A percentile compares a stretch with the other conserved stretches of the same genome.
These are phyloP conservation scores for Falco cherrug DNA, from an alignment of 2,797 vertebrate genomes.

Conservation along the genomic window DNA sequence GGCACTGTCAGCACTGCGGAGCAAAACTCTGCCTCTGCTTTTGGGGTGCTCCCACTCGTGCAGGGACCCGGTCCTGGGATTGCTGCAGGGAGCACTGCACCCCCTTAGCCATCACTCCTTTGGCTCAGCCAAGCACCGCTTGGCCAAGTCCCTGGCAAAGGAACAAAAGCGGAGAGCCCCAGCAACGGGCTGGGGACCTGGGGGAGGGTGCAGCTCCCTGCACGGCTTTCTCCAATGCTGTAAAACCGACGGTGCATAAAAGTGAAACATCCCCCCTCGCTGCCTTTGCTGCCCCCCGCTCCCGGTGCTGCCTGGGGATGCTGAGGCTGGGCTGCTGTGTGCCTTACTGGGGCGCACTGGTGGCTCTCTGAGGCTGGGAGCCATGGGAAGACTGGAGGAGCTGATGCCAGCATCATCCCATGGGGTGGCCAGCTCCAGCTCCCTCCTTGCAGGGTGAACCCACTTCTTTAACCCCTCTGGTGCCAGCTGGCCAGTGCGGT, in stretches of 20 bases:
- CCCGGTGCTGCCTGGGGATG: accelerated
- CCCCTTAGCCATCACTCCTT: not conserved
- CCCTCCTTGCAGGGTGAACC: not conserved
- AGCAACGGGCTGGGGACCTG: not conserved
- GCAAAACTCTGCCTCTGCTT: not conserved
- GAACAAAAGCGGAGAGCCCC: slow-evolving; percentile 48
- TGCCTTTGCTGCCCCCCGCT: not conserved
- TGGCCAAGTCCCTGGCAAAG: slow-evolving; percentile 7
- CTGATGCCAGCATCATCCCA: not conserved
- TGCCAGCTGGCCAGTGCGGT: not conserved
- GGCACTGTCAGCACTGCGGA: accelerated
- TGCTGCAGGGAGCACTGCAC: not conserved
- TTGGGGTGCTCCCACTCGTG: accelerated
- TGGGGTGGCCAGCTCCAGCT: not conserved
- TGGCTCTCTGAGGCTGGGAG: not conserved
- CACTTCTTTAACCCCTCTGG: not conserved
- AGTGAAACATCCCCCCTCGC: not conserved
- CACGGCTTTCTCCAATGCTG: not conserved
- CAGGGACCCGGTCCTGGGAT: not conserved
- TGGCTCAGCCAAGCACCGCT: not conserved
- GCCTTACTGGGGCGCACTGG: not conserved
- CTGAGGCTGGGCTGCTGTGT: not conserved
- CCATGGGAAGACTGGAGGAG: not conserved
- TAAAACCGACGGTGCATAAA: not conserved
- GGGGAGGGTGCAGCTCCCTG: not conserved